These are phyloP conservation scores for Venustoraphidia nigricollis DNA, from an alignment of 2,888 invertebrate genomes.

Conservation along the genomic window DNA sequence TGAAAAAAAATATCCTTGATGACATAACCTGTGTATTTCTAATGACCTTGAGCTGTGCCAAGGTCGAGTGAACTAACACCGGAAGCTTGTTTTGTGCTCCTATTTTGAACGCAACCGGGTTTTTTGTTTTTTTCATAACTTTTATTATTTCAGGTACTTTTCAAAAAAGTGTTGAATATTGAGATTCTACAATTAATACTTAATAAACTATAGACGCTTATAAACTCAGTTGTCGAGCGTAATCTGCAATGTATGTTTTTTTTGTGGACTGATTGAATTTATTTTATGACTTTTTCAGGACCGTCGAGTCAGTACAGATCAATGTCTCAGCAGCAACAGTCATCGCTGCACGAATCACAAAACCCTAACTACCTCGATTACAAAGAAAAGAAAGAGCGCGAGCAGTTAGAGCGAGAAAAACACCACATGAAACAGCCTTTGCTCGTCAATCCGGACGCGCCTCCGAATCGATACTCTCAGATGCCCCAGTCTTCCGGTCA, in stretches of 20 bases:
- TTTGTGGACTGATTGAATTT: not conserved
- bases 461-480: conserved; percentile 16
- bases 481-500: conserved; percentile 1
- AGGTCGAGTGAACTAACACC: too few relatives aligned
- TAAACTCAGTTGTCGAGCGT: too few relatives aligned
- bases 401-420: conserved; percentile 39
- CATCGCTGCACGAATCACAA: conserved; percentile 27
- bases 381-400: conserved; percentile 45
- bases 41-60: too few relatives aligned
- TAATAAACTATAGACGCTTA: too few relatives aligned
- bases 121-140: too few relatives aligned
- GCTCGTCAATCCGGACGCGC: conserved; percentile 16
- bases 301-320: conserved; percentile 9
- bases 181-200: too few relatives aligned
- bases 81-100: too few relatives aligned
- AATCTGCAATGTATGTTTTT: not conserved
- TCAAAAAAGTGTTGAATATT: too few relatives aligned
- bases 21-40: too few relatives aligned
- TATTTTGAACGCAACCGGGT: too few relatives aligned
- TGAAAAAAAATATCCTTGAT: too few relatives aligned
- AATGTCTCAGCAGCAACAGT: conserved; percentile 19
- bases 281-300: conserved; percentile 6
- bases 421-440: conserved; percentile 12
- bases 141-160: too few relatives aligned
- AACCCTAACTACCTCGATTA: conserved; percentile 44